A percentile compares a stretch with the other conserved stretches of the same genome.
Evolutionary conservation across 35 echinoderm and acorn worm species (phyloP).

Genomic region (Ophiothrix spiculata): DNA sequence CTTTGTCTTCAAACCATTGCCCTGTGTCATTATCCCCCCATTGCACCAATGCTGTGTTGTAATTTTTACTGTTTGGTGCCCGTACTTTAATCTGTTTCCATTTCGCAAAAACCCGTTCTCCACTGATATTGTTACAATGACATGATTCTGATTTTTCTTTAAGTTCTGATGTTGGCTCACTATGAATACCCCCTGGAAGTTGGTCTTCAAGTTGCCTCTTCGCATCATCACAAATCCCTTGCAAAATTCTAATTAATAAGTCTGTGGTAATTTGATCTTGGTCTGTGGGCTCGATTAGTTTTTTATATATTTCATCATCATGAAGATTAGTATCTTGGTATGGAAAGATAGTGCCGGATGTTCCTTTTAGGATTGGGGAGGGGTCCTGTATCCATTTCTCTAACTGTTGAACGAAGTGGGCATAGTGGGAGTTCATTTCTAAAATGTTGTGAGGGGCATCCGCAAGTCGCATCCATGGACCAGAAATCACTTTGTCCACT

Average conservation of each 20-base stretch:
- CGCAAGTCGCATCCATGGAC: slow-evolving; percentile 19
- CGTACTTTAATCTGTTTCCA: not conserved
- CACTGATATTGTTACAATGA: slow-evolving; percentile 23
- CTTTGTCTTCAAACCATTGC: slow-evolving; percentile 1
- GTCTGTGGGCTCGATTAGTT: not conserved
- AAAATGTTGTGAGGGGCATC: slow-evolving; percentile 7
- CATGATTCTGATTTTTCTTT: not conserved
- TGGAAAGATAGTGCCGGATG: not conserved
- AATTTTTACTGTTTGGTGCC: not conserved
- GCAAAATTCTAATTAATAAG: not conserved
- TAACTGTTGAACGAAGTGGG: not conserved
- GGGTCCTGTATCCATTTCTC: not conserved
- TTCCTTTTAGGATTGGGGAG: not conserved
- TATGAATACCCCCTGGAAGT: not conserved
- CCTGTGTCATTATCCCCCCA: slow-evolving; percentile 1
- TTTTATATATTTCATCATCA: not conserved
- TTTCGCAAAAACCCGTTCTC: slow-evolving; percentile 16
- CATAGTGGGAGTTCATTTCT: not conserved
- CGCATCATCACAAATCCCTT: not conserved
- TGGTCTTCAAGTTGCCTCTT: slow-evolving; percentile 1
- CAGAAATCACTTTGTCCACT: not conserved
- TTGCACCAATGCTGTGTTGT: not conserved
- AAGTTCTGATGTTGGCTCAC: not conserved
- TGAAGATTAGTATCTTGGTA: not conserved
- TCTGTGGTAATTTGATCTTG: not conserved